phyloP scores from a whole-genome alignment of 2,113 vertebrate genomes.

The Aepyceros melampus region DNA sequence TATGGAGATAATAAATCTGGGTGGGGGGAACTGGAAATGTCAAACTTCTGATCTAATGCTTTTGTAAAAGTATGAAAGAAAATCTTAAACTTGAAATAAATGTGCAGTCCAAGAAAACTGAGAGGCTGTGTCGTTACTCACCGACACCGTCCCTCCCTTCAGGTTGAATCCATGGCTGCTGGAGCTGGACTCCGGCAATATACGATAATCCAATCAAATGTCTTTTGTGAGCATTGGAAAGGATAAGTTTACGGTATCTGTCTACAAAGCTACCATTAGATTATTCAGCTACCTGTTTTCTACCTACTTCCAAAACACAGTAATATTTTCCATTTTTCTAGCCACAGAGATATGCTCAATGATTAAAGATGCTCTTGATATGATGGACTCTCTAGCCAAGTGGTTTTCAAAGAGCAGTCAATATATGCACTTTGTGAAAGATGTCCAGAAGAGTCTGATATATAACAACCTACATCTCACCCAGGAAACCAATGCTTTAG shows the following conservation, averaged over 20 bases:
- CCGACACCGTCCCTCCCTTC: too few relatives aligned
- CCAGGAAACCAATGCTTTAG: not conserved
- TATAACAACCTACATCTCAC: not conserved
- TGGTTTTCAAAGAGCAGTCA: not conserved
- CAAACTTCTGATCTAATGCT: too few relatives aligned
- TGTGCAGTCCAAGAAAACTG: too few relatives aligned
- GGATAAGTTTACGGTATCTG: not conserved
- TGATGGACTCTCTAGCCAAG: not conserved
- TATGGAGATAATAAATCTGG: too few relatives aligned
- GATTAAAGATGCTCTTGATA: not conserved
- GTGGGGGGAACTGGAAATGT: too few relatives aligned
- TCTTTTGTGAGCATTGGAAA: not conserved
- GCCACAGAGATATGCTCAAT: not conserved
- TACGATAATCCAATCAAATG: not conserved
- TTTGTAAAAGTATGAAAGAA: too few relatives aligned
- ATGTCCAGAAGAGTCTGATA: not conserved
- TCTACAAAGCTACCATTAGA: not conserved
- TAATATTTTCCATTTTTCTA: not conserved
- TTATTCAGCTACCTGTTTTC: not conserved
- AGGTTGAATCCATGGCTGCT: too few relatives aligned
- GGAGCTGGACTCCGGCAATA: not conserved
- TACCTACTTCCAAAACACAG: not conserved
- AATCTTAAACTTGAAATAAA: too few relatives aligned
- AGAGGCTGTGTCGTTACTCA: accelerated
- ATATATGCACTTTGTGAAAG: not conserved